These are phyloP conservation scores for Cydia strobilella DNA, from an alignment of 1,140 invertebrate genomes.

Conservation along the genomic window DNA sequence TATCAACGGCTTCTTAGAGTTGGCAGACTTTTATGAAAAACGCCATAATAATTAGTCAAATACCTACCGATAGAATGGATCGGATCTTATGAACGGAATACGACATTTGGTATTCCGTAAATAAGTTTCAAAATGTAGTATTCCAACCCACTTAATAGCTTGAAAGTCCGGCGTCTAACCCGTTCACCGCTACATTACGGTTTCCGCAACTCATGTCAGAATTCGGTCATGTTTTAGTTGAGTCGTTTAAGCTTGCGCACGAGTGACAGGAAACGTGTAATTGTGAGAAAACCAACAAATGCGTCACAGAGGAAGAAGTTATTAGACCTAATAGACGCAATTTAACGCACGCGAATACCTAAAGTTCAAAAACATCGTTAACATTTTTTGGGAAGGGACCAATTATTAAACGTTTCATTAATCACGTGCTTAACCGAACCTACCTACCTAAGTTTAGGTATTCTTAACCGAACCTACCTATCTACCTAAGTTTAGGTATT, in stretches of 20 bases:
- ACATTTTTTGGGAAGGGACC: not conserved
- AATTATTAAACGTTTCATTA: not conserved
- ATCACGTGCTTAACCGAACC: not conserved
- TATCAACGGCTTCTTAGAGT: no score
- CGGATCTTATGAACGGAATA: no score
- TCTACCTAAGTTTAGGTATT: no score
- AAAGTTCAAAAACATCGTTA: constrained; percentile 19
- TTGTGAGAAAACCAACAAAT: constrained; percentile 31
- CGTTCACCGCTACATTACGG: not conserved
- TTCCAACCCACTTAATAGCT: not conserved
- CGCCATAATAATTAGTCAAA: no score
- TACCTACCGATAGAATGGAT: no score
- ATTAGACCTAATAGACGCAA: constrained; percentile 28
- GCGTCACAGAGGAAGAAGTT: constrained; percentile 21
- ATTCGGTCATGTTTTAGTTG: constrained; percentile 25
- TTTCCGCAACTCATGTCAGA: not conserved
- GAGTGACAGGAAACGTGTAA: constrained; percentile 24
- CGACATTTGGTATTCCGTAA: no score
- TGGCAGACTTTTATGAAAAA: no score
- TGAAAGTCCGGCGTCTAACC: not conserved
- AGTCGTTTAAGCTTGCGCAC: constrained; percentile 20
- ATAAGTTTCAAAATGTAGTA: not conserved
- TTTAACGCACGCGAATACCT: constrained; percentile 8
- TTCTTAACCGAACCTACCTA: no score
- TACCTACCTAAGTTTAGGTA: no score